Evolutionary conservation across 2,888 invertebrate species (phyloP), one percentile per base, ranked within the genome.

Genomic region (Aphidius colemani): DNA sequence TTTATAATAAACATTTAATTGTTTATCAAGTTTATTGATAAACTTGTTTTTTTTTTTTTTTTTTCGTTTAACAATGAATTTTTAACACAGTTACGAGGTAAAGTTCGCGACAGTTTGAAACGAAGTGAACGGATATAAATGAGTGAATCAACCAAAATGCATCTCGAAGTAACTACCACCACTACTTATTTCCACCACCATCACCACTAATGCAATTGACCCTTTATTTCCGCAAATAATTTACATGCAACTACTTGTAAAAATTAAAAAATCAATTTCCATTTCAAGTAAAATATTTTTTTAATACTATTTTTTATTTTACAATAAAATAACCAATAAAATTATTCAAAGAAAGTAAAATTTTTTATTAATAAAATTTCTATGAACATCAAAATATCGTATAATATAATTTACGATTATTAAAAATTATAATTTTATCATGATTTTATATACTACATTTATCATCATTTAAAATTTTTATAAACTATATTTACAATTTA

Each of bases 91-190:
- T 39, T 10, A 45, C 46, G 71, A 75, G 69, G 71, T 70, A 70
- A 72, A 70, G 71, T 71, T 71, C 67, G 72, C 75, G 78, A 69
- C 73, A 74, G 75, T 76, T 72, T 71, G 69, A 70, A 74, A 70
- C 77, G 70, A 74, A 78, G 73, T 76, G 75, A 73, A 70, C 70
- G 70, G 61, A 53, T 65, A 66, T 56, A 58, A 59, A 59, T 70
- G 75, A 64, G 72, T 75, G 77, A 78, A 76, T 76, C 76, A 76
- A 74, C 71, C 68, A 43, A 61, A 57, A 58, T 67, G 59, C 11
- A 11, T 30, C 30, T 41, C 6, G 30, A 7, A 45, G 10, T 66
- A 11, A 45, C 62, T 60, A 58, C 66, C 67, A 62, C 61, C 69
- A 55, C 49, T 69, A 66, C 67, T 67, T 66, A 71, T 69, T 72